Evolutionary conservation across 2,888 invertebrate genomes (phyloP), one percentile per base, ranked within the genome.

Genomic region (Acheta domesticus): DNA sequence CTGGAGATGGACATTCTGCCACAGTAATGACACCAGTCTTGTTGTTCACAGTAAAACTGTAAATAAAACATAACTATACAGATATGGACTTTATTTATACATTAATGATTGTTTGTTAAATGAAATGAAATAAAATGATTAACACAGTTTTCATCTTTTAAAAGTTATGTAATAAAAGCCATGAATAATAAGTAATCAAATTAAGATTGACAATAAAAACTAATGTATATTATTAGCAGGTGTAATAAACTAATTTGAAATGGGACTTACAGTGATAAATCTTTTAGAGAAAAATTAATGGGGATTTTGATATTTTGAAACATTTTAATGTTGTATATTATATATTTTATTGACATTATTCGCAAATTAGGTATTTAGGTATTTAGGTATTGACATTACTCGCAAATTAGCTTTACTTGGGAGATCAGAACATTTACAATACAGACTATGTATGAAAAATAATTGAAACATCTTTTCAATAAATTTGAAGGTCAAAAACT

Each of bases 21-120:
- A 97, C 94, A 0, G 92, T 92, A 83, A 98, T 93, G 14, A 91
- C 91, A 2, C 98, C 97, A 8, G 94, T 93, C 80, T 91, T 89
- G 83, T 91, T 91, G 86, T 96, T 92, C 48, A 97, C 94, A 1
- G 87, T 85, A 88, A 97, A 97, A 82, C 88, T 85, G 80, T 79
- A 82, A 81, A 81, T 79, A 23, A 36, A 74, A 49, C 12, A 62
- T n/a, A 74, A 16, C 20, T 75, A 76, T 76, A 76, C 4, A 76
- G 48, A 21, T 4, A 48, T 19, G 20, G 49, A 62, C 21, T 48
- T 20, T 14, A n/a, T 77, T 49, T 2, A 19, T 11, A 74, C 23
- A 74, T 12, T 21, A 75, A 74, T 36, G 19, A 12, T 4, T 23
- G 12, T 19, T 62, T 62, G 62, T 62, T 62, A 14, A 62, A 62